Evolutionary conservation across 2,113 vertebrate species (phyloP), one percentile per base, ranked within the genome.

Genomic region (Vimba vimba): DNA sequence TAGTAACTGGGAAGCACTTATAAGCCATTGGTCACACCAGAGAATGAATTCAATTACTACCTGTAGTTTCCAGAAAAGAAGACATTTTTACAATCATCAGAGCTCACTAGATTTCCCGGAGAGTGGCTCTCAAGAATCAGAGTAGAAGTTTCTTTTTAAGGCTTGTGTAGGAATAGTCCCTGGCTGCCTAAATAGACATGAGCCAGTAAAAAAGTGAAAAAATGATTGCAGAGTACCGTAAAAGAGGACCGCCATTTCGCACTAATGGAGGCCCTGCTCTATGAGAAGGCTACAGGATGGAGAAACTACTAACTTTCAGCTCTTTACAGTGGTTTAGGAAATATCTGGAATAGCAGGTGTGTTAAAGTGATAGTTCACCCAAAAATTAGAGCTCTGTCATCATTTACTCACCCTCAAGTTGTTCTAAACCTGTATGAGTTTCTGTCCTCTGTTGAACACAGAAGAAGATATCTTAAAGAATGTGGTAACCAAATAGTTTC

Each of bases 11-110:
- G 73, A 62, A 78, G 52, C 47, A 68, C 62, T 79, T 85, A 55
- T 30, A 60, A 19, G 30, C 45, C 50, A 57, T 73, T 74, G 66
- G 68, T 27, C 50, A 47, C 50, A 17, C 68, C 64, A 21, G 68
- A 21, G 52, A 73, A 39, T 73, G 21, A 74, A 43, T 89, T 80
- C 81, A 88, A 93, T 93, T 90, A 91, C 88, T 94, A 93, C 92
- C 92, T 91, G 90, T 85, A 84, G 89, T 79, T 89, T 84, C 17
- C 88, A 86, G 91, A 91, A 89, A 76, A 88, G 84, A 88, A 90
- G 90, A 90, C 83, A 77, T 17, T 15, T 92, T 79, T 87, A 84
- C 69, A 87, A 84, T 66, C 81, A 89, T 91, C 87, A 83, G 85
- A 90, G 62, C 89, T 92, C 92, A 64, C 3, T 77, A 86, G 87